Base-by-base conservation (phyloP, 2,113 vertebrate species). In the Athene noctua region DNA sequence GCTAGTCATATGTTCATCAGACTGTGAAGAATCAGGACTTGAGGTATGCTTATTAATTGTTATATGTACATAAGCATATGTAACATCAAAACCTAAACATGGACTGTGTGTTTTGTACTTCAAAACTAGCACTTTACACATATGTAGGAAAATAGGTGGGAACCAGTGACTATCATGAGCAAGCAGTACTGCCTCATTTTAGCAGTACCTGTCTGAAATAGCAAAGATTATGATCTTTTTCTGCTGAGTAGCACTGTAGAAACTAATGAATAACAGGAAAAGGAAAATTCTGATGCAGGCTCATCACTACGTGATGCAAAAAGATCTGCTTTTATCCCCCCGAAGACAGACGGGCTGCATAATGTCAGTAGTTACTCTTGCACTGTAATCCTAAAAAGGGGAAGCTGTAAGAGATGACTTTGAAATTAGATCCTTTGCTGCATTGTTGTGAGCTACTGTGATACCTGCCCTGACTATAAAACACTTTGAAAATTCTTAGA, bases 381-480 rank as follows among this genome's bases (percentile, higher is more conserved):
- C 47, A 44, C 40, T 75, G 38, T 78, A 92, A 91, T 93, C 61
- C 65, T 46, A 4, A 89, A 89, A 91, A 74, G 5, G 25, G 36
- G 30, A 84, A 20, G 16, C 34, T 5, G 4, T 71, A 86, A 86
- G 52, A 84, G n/a, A 40, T 1, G 20, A 30, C 38, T 96, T 92
- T 84, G 61, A 91, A 96, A 91, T 72, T 25, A 92, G 36, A 88
- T 49, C 34, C 44, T 86, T 70, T 88, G 44, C 51, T 94, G 44
- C 38, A 27, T 86, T 88, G n/a, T 78, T 94, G 26, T 72, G 32
- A 84, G 61, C 26, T 88, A 29, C 26, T 59, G 47, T 61, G 47
- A 44, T 92, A 84, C 88, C 86, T 93, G 82, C 30, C 34, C 34
- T 95, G 88, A 94, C 90, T 93, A 66, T 44, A 89, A 94, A 95